phyloP scores from a whole-genome alignment of 2,888 invertebrate genomes.

The Clistopyga incitator region DNA sequence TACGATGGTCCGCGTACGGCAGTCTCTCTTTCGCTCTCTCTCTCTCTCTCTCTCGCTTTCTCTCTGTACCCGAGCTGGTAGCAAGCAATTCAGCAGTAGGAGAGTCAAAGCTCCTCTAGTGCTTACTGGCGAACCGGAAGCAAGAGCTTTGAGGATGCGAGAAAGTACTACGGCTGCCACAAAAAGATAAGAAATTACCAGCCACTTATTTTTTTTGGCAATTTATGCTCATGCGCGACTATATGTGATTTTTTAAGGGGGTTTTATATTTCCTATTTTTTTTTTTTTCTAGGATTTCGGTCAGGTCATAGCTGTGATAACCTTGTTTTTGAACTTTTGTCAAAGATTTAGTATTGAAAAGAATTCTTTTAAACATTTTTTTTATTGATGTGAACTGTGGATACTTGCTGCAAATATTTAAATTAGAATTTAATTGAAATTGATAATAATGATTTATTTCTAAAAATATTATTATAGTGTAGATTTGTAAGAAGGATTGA shows the following conservation, averaged over 20 bases:
- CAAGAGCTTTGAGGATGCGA: conserved; percentile 9
- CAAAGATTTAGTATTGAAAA: too few species aligned
- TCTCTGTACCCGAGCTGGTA: conserved; percentile 37
- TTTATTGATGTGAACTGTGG: too few species aligned
- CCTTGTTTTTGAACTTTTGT: too few species aligned
- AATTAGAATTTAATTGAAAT: too few species aligned
- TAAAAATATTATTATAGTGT: too few species aligned
- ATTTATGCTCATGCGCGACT: neutral
- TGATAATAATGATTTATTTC: too few species aligned
- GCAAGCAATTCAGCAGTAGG: conserved; percentile 47
- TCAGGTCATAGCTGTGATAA: neutral
- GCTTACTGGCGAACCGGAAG: conserved; percentile 24
- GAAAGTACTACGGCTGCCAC: conserved; percentile 53
- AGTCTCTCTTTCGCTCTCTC: conserved; percentile 41
- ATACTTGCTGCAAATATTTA: too few species aligned
- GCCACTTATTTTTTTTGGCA: neutral
- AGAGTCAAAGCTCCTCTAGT: conserved; percentile 8
- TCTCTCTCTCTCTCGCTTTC: conserved; percentile 39
- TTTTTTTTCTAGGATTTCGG: neutral
- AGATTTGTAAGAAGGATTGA: too few species aligned
- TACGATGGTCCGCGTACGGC: conserved; percentile 75
- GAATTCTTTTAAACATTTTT: too few species aligned
- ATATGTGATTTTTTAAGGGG: neutral
- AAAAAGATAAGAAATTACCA: conserved; percentile 58
- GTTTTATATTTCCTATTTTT: too few species aligned